Base-by-base conservation (phyloP, 1,140 invertebrate genomes). In the Proctacanthus coquilletti region DNA sequence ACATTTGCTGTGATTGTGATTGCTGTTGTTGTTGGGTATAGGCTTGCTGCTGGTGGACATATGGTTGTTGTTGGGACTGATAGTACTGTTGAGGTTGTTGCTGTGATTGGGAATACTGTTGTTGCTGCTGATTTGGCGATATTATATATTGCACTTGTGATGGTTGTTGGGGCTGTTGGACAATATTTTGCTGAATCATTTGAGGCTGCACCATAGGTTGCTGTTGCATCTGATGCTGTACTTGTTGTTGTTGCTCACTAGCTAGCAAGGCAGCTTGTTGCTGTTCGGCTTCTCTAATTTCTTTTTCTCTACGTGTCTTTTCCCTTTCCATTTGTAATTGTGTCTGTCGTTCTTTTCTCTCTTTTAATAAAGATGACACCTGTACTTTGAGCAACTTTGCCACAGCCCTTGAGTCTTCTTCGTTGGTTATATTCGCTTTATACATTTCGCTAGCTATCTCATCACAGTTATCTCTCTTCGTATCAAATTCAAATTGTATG, bases 401-500 rank as follows among this genome's bases (percentile, higher is more conserved):
- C 4, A 94, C 86, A 31, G 83, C 79, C 49, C 86, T 74, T 0
- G 84, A 79, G 60, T 97, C 91, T 55, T 92, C 87, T 54, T 91
- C 86, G 41, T 84, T 75, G 46, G 92, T 86, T 41, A 91, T 76
- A 34, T 84, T 84, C 9, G 83, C 82, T 52, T 86, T 85, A 18
- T 80, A 83, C 93, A 98, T 95, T 64, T 96, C 94, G 52, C 83
- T 77, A 32, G 92, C 89, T 40, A 98, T 85, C 55, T 92, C 84
- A 53, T 98, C 89, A 42, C 88, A 84, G 56, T 91, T 83, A 61
- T 99, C 95, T 38, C 70, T 72, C 45, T 80, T 75, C 43, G 97
- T 81, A 62, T 97, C 87, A 68, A 96, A 98, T 45, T 95, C 91
- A 69, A 98, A 98, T 63, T 98, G 92, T 49, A 99, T 96, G 6